Evolutionary conservation across 2,113 vertebrate species (phyloP), one percentile per base, ranked within the genome.

Genomic region (Nestor notabilis): DNA sequence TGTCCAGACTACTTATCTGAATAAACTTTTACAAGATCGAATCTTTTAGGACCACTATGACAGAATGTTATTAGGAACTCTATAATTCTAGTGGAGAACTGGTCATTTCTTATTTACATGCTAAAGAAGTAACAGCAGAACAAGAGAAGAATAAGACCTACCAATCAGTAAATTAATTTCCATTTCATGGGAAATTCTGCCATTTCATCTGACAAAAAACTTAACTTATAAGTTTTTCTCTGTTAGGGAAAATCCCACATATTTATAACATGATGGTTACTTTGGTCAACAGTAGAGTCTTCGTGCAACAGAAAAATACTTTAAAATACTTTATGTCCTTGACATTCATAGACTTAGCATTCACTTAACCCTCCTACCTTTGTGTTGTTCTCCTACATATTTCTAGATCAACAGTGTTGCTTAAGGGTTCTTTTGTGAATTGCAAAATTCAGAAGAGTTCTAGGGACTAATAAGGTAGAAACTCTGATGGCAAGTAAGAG

Each of bases 341-440:
- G 13, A 31, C 18, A 64, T 83, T 44, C 15, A 8, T 24, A 75
- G 31, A 35, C 8, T 24, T 52, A 9, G 5, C 20, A 49, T 15
- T 9, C 13, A n/a, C 10, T 41, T 37, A 8, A 15, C 7, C 8
- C 7, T 1, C 2, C 1, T 2, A 8, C 2, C 11, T 12, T 3
- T 3, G 0, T 39, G 10, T 10, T 46, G 4, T 47, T 72, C 4
- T 56, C 7, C 5, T 50, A 7, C 50, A 13, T 39, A 13, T 63
- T 77, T 75, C 28, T 65, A 28, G 8, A 68, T 23, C 24, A 55
- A 25, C 13, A 49, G 14, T 7, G 17, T 50, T 71, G 14, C 35
- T 35, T 72, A 49, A 33, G 6, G 24, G 46, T n/a, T 31, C 23
- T 44, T 35, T 43, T n/a, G 61, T 43, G 18, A 81, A 46, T 35